Percentiles rank a stretch among this genome's conserved stretches.
These are phyloP conservation scores for Sebastes umbrosus DNA, from an alignment of 2,797 vertebrate genomes.

Conservation along the genomic window DNA sequence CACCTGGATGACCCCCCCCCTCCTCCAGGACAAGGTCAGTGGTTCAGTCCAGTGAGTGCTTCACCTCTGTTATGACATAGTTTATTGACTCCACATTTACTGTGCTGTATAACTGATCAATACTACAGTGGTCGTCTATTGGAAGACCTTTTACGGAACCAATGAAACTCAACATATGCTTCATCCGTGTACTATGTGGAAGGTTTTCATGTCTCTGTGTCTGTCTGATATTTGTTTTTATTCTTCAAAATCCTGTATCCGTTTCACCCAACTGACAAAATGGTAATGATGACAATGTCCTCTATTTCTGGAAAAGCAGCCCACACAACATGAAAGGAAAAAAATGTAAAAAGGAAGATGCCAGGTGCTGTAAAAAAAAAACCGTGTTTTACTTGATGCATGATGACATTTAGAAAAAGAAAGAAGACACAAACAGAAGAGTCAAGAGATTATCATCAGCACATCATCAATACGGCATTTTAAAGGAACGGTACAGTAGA, in stretches of 20 bases:
- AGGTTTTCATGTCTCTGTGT: not conserved
- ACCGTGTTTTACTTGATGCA: not conserved
- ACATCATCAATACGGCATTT: not conserved
- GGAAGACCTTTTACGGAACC: not conserved
- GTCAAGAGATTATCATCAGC: not conserved
- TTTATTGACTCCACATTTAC: not conserved
- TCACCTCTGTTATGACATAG: not conserved
- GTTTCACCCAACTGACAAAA: not conserved
- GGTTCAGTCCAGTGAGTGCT: not conserved
- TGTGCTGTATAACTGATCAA: not conserved
- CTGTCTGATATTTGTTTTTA: not conserved
- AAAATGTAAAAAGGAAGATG: not conserved
- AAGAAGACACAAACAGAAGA: not conserved
- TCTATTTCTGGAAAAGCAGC: not conserved
- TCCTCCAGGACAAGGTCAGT: too few relatives aligned
- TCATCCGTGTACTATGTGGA: not conserved
- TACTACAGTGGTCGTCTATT: not conserved
- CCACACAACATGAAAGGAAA: not conserved
- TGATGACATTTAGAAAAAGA: not conserved
- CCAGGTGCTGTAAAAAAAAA: not conserved
- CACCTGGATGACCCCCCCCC: constrained; percentile 30
- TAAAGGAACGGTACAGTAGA: not conserved
- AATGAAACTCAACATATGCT: not conserved
- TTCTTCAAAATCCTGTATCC: not conserved
- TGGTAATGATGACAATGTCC: not conserved